Conservation (phyloP, 2,797 vertebrate genomes). For the Takifugu rubripes region DNA sequence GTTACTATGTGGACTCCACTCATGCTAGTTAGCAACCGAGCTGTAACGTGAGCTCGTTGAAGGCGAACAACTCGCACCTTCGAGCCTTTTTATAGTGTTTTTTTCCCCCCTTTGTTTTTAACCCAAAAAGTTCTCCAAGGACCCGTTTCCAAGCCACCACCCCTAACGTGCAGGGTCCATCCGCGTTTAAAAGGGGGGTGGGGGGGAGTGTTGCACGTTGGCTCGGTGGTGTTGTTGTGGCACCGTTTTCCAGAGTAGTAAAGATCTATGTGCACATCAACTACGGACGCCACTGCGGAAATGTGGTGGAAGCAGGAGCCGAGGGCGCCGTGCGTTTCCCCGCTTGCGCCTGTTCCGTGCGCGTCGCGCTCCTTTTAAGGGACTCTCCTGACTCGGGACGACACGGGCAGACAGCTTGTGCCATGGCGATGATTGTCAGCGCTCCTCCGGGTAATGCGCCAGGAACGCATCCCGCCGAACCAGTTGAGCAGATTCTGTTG, state of each 20-base stretch:
- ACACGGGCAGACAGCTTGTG: conserved; percentile 57
- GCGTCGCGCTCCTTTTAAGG: conserved; percentile 34
- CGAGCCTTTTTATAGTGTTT: neutral
- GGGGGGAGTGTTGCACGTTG: neutral
- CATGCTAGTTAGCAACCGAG: conserved; percentile 21
- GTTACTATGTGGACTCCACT: conserved; percentile 11
- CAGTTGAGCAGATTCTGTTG: conserved; percentile 65
- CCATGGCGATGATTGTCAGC: conserved; percentile 59
- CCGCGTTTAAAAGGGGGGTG: neutral
- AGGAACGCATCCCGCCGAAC: conserved; percentile 64
- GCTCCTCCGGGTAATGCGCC: conserved; percentile 42
- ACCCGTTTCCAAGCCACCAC: neutral
- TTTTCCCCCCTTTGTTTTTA: too few species aligned
- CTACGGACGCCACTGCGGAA: too few species aligned
- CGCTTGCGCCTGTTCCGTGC: conserved; percentile 27
- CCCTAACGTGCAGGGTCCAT: neutral
- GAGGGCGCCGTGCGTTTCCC: conserved; percentile 28
- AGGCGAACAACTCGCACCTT: neutral
- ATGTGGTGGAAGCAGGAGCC: neutral
- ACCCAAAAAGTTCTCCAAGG: conserved; percentile 17
- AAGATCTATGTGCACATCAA: too few species aligned
- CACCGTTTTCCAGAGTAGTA: neutral
- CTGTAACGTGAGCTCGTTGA: neutral
- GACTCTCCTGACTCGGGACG: conserved; percentile 43
- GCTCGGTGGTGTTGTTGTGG: neutral